Percentiles rank a stretch among this genome's conserved stretches.
phyloP scores from a whole-genome alignment of 2,797 vertebrate genomes.

The Schizopygopsis pylzovi region DNA sequence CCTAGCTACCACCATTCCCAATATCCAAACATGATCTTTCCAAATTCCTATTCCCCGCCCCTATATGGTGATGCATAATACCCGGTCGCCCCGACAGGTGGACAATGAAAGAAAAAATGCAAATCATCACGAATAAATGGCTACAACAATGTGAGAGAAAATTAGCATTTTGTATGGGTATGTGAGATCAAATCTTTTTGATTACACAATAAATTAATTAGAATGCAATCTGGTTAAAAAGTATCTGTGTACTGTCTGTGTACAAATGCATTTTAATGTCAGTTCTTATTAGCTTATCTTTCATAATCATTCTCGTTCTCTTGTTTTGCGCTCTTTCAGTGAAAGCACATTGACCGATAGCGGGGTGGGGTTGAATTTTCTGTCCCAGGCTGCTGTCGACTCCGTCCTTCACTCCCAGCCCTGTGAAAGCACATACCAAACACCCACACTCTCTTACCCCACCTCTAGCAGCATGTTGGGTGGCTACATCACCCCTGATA shows the following conservation, averaged over 20 bases:
- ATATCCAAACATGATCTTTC: too few relatives aligned
- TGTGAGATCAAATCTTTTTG: neutral
- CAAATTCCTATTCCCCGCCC: too few relatives aligned
- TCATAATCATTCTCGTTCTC: neutral
- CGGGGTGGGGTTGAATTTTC: slow-evolving; percentile 77
- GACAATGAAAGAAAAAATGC: too few relatives aligned
- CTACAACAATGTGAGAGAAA: neutral
- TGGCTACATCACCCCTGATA: slow-evolving; percentile 73
- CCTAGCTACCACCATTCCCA: too few relatives aligned
- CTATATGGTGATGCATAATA: too few relatives aligned
- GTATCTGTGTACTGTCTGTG: too few relatives aligned
- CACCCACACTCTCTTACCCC: slow-evolving; percentile 65
- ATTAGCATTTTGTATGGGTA: neutral
- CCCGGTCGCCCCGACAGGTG: too few relatives aligned
- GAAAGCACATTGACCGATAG: slow-evolving; percentile 79
- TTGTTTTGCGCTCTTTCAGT: slow-evolving; percentile 62
- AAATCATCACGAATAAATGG: too few relatives aligned
- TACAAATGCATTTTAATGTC: neutral
- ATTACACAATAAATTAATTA: neutral
- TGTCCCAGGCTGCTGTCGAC: slow-evolving; percentile 80
- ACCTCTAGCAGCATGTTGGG: slow-evolving; percentile 61
- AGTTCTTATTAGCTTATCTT: neutral
- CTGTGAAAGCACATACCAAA: slow-evolving; percentile 72
- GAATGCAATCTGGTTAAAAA: neutral
- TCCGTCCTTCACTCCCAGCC: slow-evolving; percentile 82